A percentile compares a stretch with the other conserved stretches of the same genome.
Evolutionary conservation across 2,888 invertebrate genomes (phyloP).

Genomic region (Tetrapedia diversipes): DNA sequence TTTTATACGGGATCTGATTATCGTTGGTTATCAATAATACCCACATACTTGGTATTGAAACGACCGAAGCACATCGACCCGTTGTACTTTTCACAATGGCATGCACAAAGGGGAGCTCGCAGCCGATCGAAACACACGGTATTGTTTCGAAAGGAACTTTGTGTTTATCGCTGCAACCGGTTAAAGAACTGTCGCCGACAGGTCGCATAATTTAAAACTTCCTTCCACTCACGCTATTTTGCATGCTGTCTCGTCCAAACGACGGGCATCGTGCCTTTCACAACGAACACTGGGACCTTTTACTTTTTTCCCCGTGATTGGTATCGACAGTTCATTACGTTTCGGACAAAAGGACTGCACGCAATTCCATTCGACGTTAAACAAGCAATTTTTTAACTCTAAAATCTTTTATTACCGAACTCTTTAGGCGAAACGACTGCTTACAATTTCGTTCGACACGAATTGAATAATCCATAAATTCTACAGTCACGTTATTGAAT

Average conservation of each 20-base stretch:
- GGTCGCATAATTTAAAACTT: slow-evolving; percentile 65
- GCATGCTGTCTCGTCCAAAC: slow-evolving; percentile 55
- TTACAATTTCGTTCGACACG: no score
- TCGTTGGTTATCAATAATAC: no score
- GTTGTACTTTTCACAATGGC: slow-evolving; percentile 33
- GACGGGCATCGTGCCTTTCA: slow-evolving; percentile 34
- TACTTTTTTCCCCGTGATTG: slow-evolving; percentile 3
- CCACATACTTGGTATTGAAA: no score
- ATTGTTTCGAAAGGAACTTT: slow-evolving; percentile 61
- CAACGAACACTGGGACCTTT: slow-evolving; percentile 25
- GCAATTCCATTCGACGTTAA: neutral
- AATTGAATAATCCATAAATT: no score
- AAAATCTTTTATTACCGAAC: no score
- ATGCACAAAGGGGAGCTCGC: slow-evolving; percentile 39
- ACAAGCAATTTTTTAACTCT: no score
- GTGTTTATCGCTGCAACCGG: slow-evolving; percentile 58
- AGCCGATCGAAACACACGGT: slow-evolving; percentile 56
- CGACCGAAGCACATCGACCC: slow-evolving; percentile 5
- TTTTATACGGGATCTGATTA: no score
- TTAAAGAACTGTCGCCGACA: slow-evolving; percentile 65
- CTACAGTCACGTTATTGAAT: no score
- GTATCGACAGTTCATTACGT: slow-evolving; percentile 32
- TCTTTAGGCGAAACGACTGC: no score
- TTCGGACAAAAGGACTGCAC: neutral
- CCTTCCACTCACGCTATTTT: slow-evolving; percentile 59